phyloP scores from a whole-genome alignment of 2,797 vertebrate genomes.

The Dipus sagitta region DNA sequence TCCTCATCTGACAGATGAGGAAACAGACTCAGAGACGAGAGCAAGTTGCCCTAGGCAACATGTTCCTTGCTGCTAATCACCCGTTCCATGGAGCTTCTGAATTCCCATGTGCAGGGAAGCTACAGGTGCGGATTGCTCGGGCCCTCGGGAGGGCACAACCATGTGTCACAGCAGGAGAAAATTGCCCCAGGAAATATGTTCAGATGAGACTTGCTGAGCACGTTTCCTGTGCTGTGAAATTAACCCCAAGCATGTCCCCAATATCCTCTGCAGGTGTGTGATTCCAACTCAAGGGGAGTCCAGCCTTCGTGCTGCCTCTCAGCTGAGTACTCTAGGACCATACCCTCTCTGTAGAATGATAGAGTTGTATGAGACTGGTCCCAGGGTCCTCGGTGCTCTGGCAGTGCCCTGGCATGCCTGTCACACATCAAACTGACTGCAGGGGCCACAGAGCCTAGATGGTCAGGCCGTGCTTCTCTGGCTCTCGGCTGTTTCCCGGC shows the following conservation, averaged over 20 bases:
- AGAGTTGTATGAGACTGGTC: neutral
- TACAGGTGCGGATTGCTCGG: neutral
- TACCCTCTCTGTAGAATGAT: neutral
- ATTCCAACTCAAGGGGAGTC: neutral
- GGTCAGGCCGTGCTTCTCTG: neutral
- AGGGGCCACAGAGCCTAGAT: neutral
- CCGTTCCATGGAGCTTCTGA: neutral
- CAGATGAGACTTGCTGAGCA: neutral
- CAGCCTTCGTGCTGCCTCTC: neutral
- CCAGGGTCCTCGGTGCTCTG: neutral
- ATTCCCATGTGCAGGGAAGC: neutral
- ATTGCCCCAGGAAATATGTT: neutral
- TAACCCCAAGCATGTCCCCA: neutral
- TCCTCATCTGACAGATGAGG: neutral
- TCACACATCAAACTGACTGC: neutral
- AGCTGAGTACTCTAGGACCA: neutral
- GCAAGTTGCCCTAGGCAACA: neutral
- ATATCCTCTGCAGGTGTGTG: neutral
- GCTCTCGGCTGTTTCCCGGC: neutral
- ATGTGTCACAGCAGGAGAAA: neutral
- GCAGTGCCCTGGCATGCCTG: too few relatives aligned
- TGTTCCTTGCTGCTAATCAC: neutral
- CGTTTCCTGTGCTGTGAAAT: neutral
- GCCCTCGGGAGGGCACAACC: neutral
- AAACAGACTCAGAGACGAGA: slow-evolving; percentile 26